Conservation (phyloP, 2,888 invertebrate genomes). For the Metacarcinus magister region DNA sequence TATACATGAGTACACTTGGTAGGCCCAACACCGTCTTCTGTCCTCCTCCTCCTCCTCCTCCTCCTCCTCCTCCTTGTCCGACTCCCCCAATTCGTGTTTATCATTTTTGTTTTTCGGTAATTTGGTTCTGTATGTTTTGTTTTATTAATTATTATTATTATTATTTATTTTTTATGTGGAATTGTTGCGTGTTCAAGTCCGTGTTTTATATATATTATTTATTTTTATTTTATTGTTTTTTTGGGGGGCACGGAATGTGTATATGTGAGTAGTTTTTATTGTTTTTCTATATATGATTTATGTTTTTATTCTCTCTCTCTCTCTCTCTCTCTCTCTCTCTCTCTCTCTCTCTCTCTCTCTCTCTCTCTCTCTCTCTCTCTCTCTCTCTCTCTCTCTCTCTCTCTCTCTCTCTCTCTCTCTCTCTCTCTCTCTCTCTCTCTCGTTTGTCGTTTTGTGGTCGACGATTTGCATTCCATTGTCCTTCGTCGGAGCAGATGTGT, state of each 20-base stretch:
- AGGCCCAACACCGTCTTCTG: not conserved
- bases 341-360: not conserved
- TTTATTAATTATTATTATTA: not conserved
- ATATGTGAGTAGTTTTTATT: not conserved
- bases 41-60: conserved; percentile 26
- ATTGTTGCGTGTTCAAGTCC: not conserved
- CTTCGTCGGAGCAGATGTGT: conserved; percentile 66
- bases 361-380: not conserved
- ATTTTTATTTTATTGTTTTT: not conserved
- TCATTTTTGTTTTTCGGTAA: no score
- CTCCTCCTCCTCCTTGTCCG: conserved; percentile 28
- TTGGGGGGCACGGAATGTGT: not conserved
- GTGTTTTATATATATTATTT: not conserved
- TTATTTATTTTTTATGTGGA: not conserved
- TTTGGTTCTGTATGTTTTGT: no score
- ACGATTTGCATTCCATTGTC: conserved; percentile 70
- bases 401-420: not conserved
- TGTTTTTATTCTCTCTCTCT: no score
- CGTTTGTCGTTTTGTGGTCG: conserved; percentile 72
- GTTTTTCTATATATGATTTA: no score
- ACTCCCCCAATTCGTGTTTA: no score
- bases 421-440: conserved; percentile 57
- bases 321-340: not conserved
- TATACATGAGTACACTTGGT: not conserved
- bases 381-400: not conserved